A percentile compares a stretch with the other conserved stretches of the same genome.
phyloP scores from a whole-genome alignment of 2,888 invertebrate genomes.

The Drosophila bunnanda region DNA sequence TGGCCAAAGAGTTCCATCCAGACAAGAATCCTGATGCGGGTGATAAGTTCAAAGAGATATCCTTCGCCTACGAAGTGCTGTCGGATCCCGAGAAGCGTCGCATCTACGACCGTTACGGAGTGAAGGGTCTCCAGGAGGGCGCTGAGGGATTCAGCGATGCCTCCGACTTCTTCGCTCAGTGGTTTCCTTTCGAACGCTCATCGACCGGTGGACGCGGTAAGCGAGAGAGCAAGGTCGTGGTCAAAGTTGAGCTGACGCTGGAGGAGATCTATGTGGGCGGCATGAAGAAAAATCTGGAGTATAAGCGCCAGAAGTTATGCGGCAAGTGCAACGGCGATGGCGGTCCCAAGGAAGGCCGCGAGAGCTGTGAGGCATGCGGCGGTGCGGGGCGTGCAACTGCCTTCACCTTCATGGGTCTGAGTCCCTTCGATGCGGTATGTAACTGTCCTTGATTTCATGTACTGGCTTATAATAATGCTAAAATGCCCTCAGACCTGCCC shows the following conservation, averaged over 20 bases:
- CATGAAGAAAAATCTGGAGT: conserved; percentile 86
- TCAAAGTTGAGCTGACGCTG: conserved; percentile 93
- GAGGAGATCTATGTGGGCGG: conserved; percentile 97
- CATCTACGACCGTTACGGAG: conserved; percentile 93
- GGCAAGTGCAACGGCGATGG: conserved; percentile 81
- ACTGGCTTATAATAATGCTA: not conserved
- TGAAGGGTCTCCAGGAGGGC: conserved; percentile 95
- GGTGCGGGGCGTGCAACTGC: conserved; percentile 83
- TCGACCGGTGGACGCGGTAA: conserved; percentile 85
- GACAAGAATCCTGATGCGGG: conserved; percentile 95
- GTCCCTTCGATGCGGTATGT: conserved; percentile 86
- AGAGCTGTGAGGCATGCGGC: conserved; percentile 72
- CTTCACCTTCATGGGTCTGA: conserved; percentile 84
- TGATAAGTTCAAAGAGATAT: conserved; percentile 97
- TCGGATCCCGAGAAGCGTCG: conserved; percentile 94
- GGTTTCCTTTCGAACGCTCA: conserved; percentile 87
- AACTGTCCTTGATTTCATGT: not conserved
- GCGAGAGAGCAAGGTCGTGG: conserved; percentile 89
- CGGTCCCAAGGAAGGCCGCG: conserved; percentile 70
- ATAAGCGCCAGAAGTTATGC: conserved; percentile 79
- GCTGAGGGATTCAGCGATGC: conserved; percentile 84
- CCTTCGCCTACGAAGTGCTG: conserved; percentile 96
- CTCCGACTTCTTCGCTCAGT: conserved; percentile 88
- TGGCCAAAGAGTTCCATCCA: conserved; percentile 97
- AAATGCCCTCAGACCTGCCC: conserved; percentile 85